phyloP scores from a whole-genome alignment of 2,888 invertebrate genomes.

The Pyrrhosoma nymphula region DNA sequence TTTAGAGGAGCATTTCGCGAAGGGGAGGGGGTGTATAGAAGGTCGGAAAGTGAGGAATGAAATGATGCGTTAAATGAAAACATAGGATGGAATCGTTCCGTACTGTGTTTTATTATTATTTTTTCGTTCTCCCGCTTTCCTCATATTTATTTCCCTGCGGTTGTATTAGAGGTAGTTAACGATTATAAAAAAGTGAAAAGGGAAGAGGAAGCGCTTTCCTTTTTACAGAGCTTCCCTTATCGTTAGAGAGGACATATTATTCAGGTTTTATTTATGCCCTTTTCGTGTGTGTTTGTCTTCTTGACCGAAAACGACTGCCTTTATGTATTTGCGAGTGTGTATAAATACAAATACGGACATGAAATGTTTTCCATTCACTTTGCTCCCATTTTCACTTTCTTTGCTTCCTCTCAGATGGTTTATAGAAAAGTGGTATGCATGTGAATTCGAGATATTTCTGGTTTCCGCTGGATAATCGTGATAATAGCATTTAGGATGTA shows the following conservation, averaged over 20 bases:
- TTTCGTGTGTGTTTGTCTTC: slow-evolving; percentile 15
- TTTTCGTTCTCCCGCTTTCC: neutral
- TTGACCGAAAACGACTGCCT: slow-evolving; percentile 11
- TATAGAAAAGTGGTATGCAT: neutral
- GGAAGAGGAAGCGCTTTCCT: neutral
- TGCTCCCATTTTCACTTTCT: neutral
- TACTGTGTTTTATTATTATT: neutral
- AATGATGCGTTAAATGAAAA: slow-evolving; percentile 63
- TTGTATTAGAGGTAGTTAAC: slow-evolving; percentile 52
- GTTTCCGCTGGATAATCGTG: too few relatives aligned
- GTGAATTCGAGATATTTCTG: neutral
- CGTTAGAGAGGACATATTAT: slow-evolving; percentile 25
- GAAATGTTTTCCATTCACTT: neutral
- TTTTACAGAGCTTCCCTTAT: neutral
- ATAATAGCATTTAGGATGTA: too few relatives aligned
- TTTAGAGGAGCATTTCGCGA: neutral
- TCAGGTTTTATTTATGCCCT: slow-evolving; percentile 35
- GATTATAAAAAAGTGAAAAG: slow-evolving; percentile 19
- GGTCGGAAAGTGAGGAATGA: slow-evolving; percentile 35
- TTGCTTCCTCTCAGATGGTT: neutral
- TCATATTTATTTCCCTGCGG: slow-evolving; percentile 46
- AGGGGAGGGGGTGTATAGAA: neutral
- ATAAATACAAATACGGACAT: neutral
- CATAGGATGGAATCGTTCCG: slow-evolving; percentile 53
- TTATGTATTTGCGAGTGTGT: neutral